Evolutionary conservation across 2,888 invertebrate species (phyloP).

Genomic region (Metalampra italica): DNA sequence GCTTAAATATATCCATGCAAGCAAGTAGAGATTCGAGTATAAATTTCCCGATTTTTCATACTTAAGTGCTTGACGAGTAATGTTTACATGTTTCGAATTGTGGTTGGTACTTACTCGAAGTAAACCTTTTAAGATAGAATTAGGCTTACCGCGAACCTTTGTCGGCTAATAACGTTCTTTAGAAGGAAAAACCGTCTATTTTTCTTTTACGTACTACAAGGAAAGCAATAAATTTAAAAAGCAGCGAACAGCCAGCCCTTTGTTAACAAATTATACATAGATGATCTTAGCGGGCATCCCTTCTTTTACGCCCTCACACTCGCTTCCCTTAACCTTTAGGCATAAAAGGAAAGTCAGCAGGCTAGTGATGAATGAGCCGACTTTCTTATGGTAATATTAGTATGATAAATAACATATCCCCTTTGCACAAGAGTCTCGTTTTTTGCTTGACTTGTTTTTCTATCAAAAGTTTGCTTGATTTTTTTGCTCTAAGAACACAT

Average conservation of each 20-base stretch:
- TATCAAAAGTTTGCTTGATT: not conserved
- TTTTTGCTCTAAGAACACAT: not conserved
- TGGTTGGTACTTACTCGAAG: no score
- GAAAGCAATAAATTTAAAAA: conserved; percentile 46
- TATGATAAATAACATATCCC: conserved; percentile 50
- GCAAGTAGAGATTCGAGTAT: no score
- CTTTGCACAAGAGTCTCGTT: conserved; percentile 9
- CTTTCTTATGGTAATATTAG: conserved; percentile 57
- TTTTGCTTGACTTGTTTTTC: not conserved
- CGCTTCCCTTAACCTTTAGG: conserved; percentile 33
- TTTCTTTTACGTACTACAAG: conserved; percentile 15
- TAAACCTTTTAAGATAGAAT: no score
- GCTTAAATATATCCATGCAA: no score
- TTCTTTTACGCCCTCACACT: conserved; percentile 32
- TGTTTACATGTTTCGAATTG: no score
- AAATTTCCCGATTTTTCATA: no score
- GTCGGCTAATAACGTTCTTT: not conserved
- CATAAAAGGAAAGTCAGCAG: conserved; percentile 50
- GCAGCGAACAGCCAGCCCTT: conserved; percentile 37
- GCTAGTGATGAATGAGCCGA: conserved; percentile 58
- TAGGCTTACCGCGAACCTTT: no score
- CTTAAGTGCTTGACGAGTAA: no score
- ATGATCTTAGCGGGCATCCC: conserved; percentile 28
- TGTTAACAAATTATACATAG: conserved; percentile 50
- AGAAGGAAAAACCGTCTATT: conserved; percentile 2